Base-by-base conservation (phyloP, 2,888 invertebrate genomes). In the Volucella inanis region DNA sequence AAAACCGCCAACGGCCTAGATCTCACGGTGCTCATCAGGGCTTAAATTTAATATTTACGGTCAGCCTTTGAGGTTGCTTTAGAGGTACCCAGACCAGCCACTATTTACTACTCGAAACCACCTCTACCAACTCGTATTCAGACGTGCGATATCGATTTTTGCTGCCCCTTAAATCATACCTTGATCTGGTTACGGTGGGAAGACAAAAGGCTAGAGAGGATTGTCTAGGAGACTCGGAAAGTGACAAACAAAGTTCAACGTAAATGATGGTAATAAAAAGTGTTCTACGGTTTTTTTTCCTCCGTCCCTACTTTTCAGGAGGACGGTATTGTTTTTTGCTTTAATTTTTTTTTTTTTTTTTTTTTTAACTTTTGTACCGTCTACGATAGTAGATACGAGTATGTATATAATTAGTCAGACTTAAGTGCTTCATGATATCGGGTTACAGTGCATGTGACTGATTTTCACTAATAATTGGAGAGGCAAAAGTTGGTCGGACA, bases 11-110 rank as follows among this genome's bases (percentile, higher is more conserved):
- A 14, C 72, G 88, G 86, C 88, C 88, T 87, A 88, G 88, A 88
- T 88, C 88, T 88, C 88, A 88, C 89, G 88, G 85, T 87, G 81
- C 88, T 88, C 87, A 87, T 84, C 87, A 80, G 80, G 85, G 85
- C 68, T 85, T 80, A 72, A 54, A 68, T 85, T 79, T 85, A 74
- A 84, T 84, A 71, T 76, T 62, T 85, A 79, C 80, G 71, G 76
- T 81, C 76, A 75, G 62, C 64, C 70, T 70, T 79, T 75, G 78
- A 62, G 64, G 45, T 31, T 49, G 70, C 55, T 52, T 52, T 62
- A 39, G 57, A 45, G 41, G 0, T 14, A 57, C 57, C 6, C 22
- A 22, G 47, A 31, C 31, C 31, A 31, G 31, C 6, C 31, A 6
- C 31, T 31, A 31, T 6, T 31, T 31, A 31, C 31, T 31, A 31